Evolutionary conservation across 1,140 invertebrate species (phyloP), one percentile per base, ranked within the genome.

Genomic region (Aphelinus atriplicis): DNA sequence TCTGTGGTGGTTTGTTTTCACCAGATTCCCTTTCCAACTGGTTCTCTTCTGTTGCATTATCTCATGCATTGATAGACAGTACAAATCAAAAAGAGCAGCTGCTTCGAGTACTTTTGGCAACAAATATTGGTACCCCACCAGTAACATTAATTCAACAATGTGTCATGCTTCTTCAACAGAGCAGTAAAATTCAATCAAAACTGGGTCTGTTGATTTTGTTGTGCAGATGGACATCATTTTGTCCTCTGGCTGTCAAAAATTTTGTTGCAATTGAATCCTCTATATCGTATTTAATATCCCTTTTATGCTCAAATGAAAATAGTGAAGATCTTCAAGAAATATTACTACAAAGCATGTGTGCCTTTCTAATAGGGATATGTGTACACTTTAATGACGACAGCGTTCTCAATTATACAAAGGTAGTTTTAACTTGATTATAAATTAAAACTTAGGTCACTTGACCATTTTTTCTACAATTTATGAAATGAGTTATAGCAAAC

Each of bases 1-100:
- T 99, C 2, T 99, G 97, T 84, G 94, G 95, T 42, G 97, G 98
- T 1, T 88, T 99, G 9, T 98, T 99, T 85, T 97, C 94, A 62
- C 87, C 91, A 0, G 97, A 99, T 84, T 89, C 95, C 26, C 87
- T 97, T n/a, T 97, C 95, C n/a, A 98, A 97, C 85, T 99, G 98
- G 98, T 97, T 98, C 87, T 95, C 96, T 1, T 91, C 97, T 0
- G 94, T 99, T 3, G 95, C 96, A 7, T 87, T 99, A 10, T 94
- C 96, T 80, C 96, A 99, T 81, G 92, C 93, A 0, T 87, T 99
- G n/a, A 92, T 96, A 1, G 96, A 98, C 75, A 97, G 97, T 84
- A 89, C 91, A 2, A 91, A 91, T 3, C 95, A 98, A 81, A 98
- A 98, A 84, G 96, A 98, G 82, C 94, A 97, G 82, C 85, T 99